Evolutionary conservation across 2,113 vertebrate species (phyloP), one percentile per base, ranked within the genome.

Genomic region (Trematomus loennbergii): DNA sequence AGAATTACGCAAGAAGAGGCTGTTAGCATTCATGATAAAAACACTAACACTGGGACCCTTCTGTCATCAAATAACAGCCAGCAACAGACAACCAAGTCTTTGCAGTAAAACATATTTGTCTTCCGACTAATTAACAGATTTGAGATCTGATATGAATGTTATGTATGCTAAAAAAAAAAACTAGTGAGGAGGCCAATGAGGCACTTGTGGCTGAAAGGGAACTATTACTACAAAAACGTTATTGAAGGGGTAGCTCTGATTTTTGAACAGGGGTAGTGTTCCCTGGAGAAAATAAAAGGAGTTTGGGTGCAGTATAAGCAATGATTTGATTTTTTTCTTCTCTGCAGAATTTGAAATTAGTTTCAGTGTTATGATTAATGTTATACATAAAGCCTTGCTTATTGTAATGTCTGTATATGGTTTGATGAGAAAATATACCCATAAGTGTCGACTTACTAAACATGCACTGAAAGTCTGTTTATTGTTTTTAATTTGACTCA

Each of bases 11-110:
- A 49, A 40, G 12, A 52, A 52, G 13, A 12, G 40, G 22, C 25
- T 75, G 48, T 71, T 50, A n/a, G 71, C 20, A 45, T 62, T 57
- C 17, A 20, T 53, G 62, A 60, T 52, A 9, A 46, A 81, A 61
- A 40, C 36, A n/a, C 53, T 13, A 52, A 71, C 33, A 36, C 20
- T 5, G 20, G 17, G 53, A 46, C 13, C 7, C n/a, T 12, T 69
- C n/a, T 62, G 22, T 73, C 58, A 63, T 59, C 66, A 40, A 50
- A 65, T 46, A 33, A 16, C 20, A 10, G 22, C 9, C 25, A 63
- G 40, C 58, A 58, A 22, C n/a, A 64, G 13, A 49, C 1, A 12
- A 12, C 11, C 15, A 25, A 18, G 17, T 18, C 25, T 25, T 45
- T 16, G 33, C 46, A 52, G 7, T 11, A 43, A 36, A 57, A 43